These are phyloP conservation scores for Saturnia japonica DNA, from an alignment of 2,888 invertebrate species.

Conservation along the genomic window DNA sequence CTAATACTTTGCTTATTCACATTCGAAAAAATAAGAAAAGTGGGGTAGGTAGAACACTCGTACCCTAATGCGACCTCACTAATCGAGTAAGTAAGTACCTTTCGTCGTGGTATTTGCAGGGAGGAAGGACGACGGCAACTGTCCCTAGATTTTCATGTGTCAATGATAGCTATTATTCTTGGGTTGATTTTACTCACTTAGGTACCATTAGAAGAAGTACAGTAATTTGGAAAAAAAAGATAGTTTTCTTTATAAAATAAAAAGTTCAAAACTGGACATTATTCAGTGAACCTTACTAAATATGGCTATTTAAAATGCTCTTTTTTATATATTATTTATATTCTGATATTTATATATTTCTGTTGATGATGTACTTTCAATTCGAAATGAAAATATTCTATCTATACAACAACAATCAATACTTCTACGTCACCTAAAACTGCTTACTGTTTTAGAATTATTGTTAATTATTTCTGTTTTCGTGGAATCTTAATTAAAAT, in stretches of 20 bases:
- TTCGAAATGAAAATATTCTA: neutral
- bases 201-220: neutral
- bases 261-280: neutral
- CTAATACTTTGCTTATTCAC: neutral
- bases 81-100: neutral
- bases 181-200: too few relatives aligned
- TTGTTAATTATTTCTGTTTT: neutral
- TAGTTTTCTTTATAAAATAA: neutral
- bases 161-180: neutral
- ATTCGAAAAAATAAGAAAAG: neutral
- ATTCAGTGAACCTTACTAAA: neutral
- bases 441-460: slow-evolving; percentile 19
- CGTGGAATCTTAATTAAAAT: slow-evolving; percentile 1
- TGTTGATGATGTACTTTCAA: neutral
- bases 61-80: neutral
- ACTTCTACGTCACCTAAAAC: neutral
- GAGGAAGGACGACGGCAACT: neutral
- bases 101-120: neutral
- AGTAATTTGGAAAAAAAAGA: neutral
- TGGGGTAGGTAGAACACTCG: neutral
- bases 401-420: neutral
- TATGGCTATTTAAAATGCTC: too few relatives aligned
- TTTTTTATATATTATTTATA: too few relatives aligned
- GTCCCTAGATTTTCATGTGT: neutral
- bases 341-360: too few relatives aligned